A percentile compares a stretch with the other conserved stretches of the same genome.
Evolutionary conservation across 2,797 vertebrate genomes (phyloP).

Genomic region (Hylomyscus alleni): DNA sequence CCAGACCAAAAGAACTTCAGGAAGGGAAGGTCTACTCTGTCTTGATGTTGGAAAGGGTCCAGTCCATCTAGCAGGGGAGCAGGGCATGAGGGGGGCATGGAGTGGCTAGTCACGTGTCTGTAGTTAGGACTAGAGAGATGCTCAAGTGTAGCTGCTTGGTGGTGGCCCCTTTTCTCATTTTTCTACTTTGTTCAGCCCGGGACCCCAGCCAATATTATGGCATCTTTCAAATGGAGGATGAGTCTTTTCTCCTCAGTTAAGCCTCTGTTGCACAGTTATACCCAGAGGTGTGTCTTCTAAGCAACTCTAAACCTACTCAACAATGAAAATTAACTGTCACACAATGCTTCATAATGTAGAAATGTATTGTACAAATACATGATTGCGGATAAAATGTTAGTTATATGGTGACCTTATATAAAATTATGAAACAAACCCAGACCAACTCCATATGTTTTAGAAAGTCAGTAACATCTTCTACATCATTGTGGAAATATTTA

Average conservation of each 20-base stretch:
- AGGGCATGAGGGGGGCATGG: background rate
- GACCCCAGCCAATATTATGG: background rate
- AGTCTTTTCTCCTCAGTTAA: background rate
- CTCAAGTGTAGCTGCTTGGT: background rate
- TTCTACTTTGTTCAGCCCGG: background rate
- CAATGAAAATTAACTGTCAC: background rate
- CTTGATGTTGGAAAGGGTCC: background rate
- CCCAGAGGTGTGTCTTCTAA: background rate
- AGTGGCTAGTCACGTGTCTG: too few species aligned
- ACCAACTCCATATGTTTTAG: background rate
- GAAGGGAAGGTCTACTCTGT: background rate
- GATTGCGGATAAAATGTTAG: slow-evolving; percentile 31
- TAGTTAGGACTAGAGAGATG: background rate
- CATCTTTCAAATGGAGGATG: background rate
- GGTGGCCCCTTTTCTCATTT: background rate
- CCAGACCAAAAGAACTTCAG: background rate
- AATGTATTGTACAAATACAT: background rate
- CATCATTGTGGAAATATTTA: slow-evolving; percentile 20
- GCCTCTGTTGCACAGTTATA: background rate
- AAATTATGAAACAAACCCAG: background rate
- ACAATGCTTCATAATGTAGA: slow-evolving; percentile 8
- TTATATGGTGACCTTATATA: background rate
- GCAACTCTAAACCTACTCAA: background rate
- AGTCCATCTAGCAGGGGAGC: background rate
- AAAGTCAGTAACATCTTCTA: slow-evolving; percentile 34